Evolutionary conservation across 2,888 invertebrate genomes (phyloP).

Genomic region (Synanthedon myopaeformis): DNA sequence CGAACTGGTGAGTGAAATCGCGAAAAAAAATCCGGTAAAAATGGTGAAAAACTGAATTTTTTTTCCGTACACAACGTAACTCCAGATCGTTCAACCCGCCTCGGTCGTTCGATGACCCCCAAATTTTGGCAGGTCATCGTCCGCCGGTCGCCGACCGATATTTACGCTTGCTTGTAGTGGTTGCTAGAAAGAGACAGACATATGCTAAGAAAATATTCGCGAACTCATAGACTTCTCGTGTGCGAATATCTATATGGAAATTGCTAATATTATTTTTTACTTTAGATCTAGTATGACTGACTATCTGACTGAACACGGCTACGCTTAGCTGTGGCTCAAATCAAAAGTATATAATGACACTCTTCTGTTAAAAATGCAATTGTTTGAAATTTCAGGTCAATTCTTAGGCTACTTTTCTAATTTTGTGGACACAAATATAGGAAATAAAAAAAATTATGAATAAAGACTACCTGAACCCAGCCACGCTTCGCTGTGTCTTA

Average conservation of each 20-base stretch:
- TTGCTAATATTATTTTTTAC: background rate
- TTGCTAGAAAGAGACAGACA: constrained; percentile 14
- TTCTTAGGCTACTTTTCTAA: no score
- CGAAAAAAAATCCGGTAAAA: constrained; percentile 4
- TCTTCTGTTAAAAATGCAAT: no score
- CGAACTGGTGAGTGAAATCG: constrained; percentile 7
- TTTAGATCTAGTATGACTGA: no score
- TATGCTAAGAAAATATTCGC: background rate
- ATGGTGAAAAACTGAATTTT: background rate
- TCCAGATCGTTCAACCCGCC: constrained; percentile 27
- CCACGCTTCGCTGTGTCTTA: no score
- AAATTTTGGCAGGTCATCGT: constrained; percentile 47
- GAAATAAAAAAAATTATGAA: no score
- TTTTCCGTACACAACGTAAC: constrained; percentile 4
- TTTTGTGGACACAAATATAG: no score
- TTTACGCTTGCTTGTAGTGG: constrained; percentile 31
- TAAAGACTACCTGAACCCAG: no score
- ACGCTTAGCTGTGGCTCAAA: no score
- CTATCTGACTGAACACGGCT: no score
- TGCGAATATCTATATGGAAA: background rate
- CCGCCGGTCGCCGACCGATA: constrained; percentile 39
- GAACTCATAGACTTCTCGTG: background rate
- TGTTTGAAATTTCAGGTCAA: no score
- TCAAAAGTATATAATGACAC: no score
- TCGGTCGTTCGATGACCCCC: constrained; percentile 51